A percentile compares a stretch with the other conserved stretches of the same genome.
These are phyloP conservation scores for Dusona sp. DNA, from an alignment of 2,888 invertebrate genomes.

Conservation along the genomic window DNA sequence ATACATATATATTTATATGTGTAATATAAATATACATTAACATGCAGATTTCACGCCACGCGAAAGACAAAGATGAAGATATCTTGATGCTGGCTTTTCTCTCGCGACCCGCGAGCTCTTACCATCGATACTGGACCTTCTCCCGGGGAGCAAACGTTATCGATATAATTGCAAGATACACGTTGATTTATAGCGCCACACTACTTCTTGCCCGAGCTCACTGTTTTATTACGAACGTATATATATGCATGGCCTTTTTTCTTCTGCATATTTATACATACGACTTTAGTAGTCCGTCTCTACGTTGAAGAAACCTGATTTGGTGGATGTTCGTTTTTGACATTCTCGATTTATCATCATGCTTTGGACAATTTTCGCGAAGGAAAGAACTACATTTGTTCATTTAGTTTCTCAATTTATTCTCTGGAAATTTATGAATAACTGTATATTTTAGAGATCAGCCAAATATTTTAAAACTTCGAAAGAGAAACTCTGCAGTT, in stretches of 20 bases:
- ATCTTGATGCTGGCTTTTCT: slow-evolving; percentile 55
- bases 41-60: slow-evolving; percentile 52
- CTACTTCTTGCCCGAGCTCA: slow-evolving; percentile 55
- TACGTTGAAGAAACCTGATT: slow-evolving; percentile 7
- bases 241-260: background rate
- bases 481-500: background rate
- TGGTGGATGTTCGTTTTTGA: slow-evolving; percentile 4
- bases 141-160: slow-evolving; percentile 74
- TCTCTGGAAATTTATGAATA: background rate
- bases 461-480: background rate
- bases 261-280: slow-evolving; percentile 44
- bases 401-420: slow-evolving; percentile 3
- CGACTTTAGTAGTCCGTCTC: slow-evolving; percentile 12
- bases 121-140: slow-evolving; percentile 77
- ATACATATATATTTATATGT: slow-evolving; percentile 24
- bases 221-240: slow-evolving; percentile 55
- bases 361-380: background rate
- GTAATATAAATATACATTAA: slow-evolving; percentile 33
- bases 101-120: slow-evolving; percentile 66
- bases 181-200: slow-evolving; percentile 76
- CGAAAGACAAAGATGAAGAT: slow-evolving; percentile 73
- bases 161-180: slow-evolving; percentile 81
- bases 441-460: background rate
- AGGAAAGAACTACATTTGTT: background rate
- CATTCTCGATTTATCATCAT: background rate